Base-by-base conservation (phyloP, 2,113 vertebrate species). In the Dipodomys ordii region DNA sequence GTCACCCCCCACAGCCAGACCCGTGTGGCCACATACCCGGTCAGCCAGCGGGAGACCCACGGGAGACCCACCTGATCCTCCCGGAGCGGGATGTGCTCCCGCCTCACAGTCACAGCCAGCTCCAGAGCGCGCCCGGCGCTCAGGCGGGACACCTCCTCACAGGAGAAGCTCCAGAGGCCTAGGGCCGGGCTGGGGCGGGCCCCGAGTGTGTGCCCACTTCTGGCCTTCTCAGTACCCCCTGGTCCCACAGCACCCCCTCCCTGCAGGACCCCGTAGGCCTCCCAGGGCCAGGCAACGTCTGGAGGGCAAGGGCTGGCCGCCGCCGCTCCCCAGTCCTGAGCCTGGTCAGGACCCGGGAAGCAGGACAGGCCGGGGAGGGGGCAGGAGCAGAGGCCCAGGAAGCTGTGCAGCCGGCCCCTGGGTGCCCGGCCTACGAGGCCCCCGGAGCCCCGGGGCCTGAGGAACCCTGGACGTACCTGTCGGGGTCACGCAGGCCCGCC, bases 1-100 rank as follows among this genome's bases (percentile, higher is more conserved):
- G 76, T 13, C 15, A 13, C 15, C 53, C 53, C 53, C 12, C 53
- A 57, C 49, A 49, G 49, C 49, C 12, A 12, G 49, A 12, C 49
- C 8, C 10, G 12, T 1, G 49, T 49, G 49, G 49, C 49, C 12
- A 12, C 49, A 49, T 7, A 49, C 49, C 49, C 49, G 44, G 39
- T 6, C 39, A 49, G 80, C 39, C 5, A 1, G 8, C 1, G 49
- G 49, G 49, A 53, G 49, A 53, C 49, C 49, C 49, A 53, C 49
- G 23, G 13, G 13, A 28, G 12, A 87, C 95, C 28, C 27, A 98
- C 98, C 98, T 98, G 97, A 8, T 97, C 95, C 87, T 80, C 89
- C 15, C 39, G 96, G 9, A 98, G 95, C 1, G 35, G 57, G 78
- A 97, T 96, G 0, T 96, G 87, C 84, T 97, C 96, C 64, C 22